Base-by-base conservation (phyloP, 2,797 vertebrate species). In the Gymnopithys bicolor region DNA sequence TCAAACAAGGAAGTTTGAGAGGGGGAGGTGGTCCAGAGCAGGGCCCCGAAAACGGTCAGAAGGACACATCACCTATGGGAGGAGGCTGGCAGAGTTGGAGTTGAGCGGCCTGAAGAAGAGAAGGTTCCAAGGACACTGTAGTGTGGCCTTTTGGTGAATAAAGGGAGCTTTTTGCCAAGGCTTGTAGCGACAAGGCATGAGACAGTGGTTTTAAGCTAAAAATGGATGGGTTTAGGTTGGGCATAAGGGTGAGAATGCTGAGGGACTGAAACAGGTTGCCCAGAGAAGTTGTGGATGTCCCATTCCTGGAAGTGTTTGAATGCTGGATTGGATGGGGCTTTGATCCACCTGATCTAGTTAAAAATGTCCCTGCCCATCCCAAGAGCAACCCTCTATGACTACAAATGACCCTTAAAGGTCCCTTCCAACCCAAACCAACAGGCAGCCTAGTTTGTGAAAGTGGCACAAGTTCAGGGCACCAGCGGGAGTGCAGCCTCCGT, bases 31-130 rank as follows among this genome's bases (percentile, higher is more conserved):
- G 4, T 13, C 24, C 45, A 2, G 51, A 49, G 22, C 11, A 66
- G 43, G 9, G 13, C 32, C 5, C 1, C 0, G 1, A 7, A 19
- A n/a, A 2, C 3, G 18, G 7, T 22, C 13, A 19, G 49, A 45
- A 45, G 41, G 7, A 13, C 6, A 3, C 33, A 6, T 33, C 0
- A 0, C 9, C 32, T 25, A 0, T 3, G 23, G 24, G 24, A 19
- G 22, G 30, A 55, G 35, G 8, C 66, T 60, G 56, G 27, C 59
- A 17, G 43, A 48, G 15, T 0, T 79, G 46, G 24, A 11, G 9
- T 7, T 55, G n/a, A 45, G 39, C 18, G 45, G 32, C 28, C 27
- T 48, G 30, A 24, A 10, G 19, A 32, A 43, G 21, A 41, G 41
- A 45, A 58, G 14, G 19, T 24, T 73, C 14, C 2, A 3, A 30